phyloP scores from a whole-genome alignment of 2,797 vertebrate species.

The Harpagifer antarcticus region DNA sequence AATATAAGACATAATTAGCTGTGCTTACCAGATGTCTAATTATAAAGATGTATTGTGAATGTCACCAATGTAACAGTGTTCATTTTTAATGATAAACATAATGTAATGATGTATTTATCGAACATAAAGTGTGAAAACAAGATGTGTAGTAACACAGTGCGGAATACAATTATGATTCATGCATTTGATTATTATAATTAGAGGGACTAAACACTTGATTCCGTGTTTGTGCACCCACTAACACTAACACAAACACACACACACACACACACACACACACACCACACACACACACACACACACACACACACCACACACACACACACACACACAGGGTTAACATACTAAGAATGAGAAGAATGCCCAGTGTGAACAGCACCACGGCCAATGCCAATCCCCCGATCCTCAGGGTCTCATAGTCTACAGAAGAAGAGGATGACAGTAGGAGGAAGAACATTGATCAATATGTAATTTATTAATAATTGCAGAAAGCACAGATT shows the following conservation, averaged over 20 bases:
- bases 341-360: conserved; percentile 97
- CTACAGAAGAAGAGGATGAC: conserved; percentile 67
- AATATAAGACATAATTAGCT: conserved; percentile 37
- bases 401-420: conserved; percentile 96
- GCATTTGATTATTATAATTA: background rate
- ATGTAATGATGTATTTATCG: background rate
- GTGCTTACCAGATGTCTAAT: background rate
- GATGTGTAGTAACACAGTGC: background rate
- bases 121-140: background rate
- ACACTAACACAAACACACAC: conserved; percentile 1
- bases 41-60: background rate
- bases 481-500: background rate
- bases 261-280: conserved; percentile 6
- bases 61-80: background rate
- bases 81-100: background rate
- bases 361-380: conserved; percentile 93
- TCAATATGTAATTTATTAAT: too few relatives aligned
- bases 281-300: conserved; percentile 14
- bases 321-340: background rate
- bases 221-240: background rate
- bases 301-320: conserved; percentile 1
- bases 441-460: background rate
- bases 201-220: conserved; percentile 2
- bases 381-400: conserved; percentile 94
- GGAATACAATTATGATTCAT: conserved; percentile 9